Evolutionary conservation across 2,113 vertebrate species (phyloP).

Genomic region (Parus major): DNA sequence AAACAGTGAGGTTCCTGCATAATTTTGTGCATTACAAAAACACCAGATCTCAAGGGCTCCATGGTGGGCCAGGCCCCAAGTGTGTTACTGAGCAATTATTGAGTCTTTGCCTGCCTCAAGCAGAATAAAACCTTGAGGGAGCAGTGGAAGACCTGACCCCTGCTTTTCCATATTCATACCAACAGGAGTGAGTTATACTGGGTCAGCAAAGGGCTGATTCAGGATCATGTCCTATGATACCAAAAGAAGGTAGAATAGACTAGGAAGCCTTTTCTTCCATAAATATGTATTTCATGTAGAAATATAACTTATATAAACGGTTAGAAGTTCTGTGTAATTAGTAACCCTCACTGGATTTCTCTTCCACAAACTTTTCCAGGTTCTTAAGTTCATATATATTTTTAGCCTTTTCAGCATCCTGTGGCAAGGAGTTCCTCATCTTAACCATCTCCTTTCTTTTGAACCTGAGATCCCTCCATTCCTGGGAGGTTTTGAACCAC

Average conservation of each 20-base stretch:
- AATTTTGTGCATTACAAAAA: slow-evolving; percentile 1
- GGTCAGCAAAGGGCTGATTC: slow-evolving; percentile 41
- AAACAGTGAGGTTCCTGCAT: slow-evolving; percentile 40
- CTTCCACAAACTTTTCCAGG: slow-evolving; percentile 1
- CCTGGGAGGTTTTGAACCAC: not conserved
- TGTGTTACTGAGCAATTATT: slow-evolving; percentile 13
- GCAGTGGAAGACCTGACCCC: slow-evolving; percentile 47
- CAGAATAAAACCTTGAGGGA: slow-evolving; percentile 36
- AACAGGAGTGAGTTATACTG: not conserved
- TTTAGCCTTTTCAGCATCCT: not conserved
- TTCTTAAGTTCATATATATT: not conserved
- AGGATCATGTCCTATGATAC: not conserved
- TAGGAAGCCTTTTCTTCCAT: not conserved
- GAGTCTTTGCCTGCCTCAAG: not conserved
- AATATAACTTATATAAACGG: not conserved
- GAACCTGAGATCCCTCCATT: not conserved
- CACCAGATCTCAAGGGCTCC: slow-evolving; percentile 15
- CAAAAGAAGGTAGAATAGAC: not conserved
- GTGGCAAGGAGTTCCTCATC: not conserved
- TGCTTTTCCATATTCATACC: slow-evolving; percentile 55
- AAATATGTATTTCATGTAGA: slow-evolving; percentile 4
- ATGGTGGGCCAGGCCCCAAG: slow-evolving; percentile 42
- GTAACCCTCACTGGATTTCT: not conserved
- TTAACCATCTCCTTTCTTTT: not conserved
- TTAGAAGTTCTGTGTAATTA: not conserved